phyloP scores from a whole-genome alignment of 2,888 invertebrate genomes.

The Caenorhabditis angaria region DNA sequence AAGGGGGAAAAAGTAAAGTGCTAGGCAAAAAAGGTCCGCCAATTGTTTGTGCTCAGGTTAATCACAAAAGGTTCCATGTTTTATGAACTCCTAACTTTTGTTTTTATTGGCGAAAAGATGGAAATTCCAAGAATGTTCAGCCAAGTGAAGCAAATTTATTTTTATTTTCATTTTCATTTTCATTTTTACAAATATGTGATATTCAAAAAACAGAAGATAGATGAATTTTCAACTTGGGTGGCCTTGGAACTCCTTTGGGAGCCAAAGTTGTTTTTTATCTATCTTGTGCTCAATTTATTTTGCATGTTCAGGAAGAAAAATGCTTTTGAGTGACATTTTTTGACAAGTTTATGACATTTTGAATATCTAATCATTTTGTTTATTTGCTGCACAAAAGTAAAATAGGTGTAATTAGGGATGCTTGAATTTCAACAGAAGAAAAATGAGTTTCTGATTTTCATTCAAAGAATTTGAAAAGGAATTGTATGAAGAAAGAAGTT shows the following conservation, averaged over 20 bases:
- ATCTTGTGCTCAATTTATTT: too few relatives aligned
- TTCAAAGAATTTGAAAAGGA: too few relatives aligned
- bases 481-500: too few relatives aligned
- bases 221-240: neutral
- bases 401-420: neutral
- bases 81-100: constrained; percentile 1
- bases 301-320: neutral
- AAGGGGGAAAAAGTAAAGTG: neutral
- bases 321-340: neutral
- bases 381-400: neutral
- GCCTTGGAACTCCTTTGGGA: neutral
- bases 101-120: too few relatives aligned
- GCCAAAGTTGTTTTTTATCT: neutral
- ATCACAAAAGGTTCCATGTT: neutral
- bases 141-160: too few relatives aligned
- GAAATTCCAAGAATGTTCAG: neutral
- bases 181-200: too few relatives aligned
- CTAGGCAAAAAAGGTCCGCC: neutral
- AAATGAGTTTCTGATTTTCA: too few relatives aligned
- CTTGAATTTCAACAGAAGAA: too few relatives aligned
- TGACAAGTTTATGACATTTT: constrained; percentile 1
- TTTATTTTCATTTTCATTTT: too few relatives aligned
- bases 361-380: too few relatives aligned
- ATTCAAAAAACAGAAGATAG: neutral
- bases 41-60: neutral